phyloP scores from a whole-genome alignment of 2,113 vertebrate species.

The Pelodiscus sinensis region DNA sequence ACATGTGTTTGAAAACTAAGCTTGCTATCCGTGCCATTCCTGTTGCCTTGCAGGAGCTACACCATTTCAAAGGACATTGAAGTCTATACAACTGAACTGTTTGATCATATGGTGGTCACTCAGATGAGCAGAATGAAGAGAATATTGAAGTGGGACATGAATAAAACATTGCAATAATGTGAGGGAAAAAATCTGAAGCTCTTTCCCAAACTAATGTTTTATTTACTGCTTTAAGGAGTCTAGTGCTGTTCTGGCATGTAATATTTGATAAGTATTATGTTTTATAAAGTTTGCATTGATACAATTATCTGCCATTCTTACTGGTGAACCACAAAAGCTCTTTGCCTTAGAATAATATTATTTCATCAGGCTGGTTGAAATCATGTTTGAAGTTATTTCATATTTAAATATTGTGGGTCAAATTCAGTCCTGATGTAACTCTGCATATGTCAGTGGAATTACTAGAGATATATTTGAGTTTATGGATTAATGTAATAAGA shows the following conservation, averaged over 20 bases:
- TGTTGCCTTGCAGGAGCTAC: neutral
- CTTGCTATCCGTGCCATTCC: rapidly evolving
- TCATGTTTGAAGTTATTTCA: constrained; percentile 29
- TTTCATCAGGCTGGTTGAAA: constrained; percentile 9
- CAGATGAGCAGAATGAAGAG: constrained; percentile 53
- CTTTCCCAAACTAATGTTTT: constrained; percentile 68
- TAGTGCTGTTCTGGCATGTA: constrained; percentile 52
- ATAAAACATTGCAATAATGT: constrained; percentile 72
- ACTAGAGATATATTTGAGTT: constrained; percentile 58
- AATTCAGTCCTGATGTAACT: constrained; percentile 19
- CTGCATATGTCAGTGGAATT: constrained; percentile 37
- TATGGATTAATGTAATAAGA: constrained; percentile 70
- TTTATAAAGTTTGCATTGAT: constrained; percentile 65
- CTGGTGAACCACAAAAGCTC: neutral
- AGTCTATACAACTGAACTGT: neutral
- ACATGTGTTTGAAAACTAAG: neutral
- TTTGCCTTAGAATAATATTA: constrained; percentile 21
- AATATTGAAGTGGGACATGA: constrained; percentile 38
- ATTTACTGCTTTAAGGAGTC: constrained; percentile 66
- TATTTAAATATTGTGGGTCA: constrained; percentile 37
- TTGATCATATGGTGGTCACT: constrained; percentile 50
- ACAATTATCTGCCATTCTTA: constrained; percentile 31
- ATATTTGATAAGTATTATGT: constrained; percentile 53
- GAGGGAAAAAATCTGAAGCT: constrained; percentile 52
- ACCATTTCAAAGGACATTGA: neutral